Evolutionary conservation across 1,140 invertebrate species (phyloP).

Genomic region (Drosophila gunungcola): DNA sequence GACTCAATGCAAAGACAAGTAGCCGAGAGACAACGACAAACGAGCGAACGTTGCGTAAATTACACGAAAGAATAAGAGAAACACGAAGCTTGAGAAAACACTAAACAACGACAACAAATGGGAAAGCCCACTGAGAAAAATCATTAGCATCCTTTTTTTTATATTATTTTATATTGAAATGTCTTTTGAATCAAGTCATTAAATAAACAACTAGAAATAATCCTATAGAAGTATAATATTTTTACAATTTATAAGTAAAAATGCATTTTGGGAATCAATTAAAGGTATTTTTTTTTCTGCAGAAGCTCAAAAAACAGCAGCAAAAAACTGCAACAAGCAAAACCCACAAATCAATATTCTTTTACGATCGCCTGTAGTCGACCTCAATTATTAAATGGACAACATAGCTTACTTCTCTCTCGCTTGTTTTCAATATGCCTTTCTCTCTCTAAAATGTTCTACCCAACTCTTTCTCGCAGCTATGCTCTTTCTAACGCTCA

Average conservation of each 20-base stretch:
- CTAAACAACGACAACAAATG: conserved; percentile 47
- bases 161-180: too few species aligned
- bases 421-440: background rate
- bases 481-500: conserved; percentile 34
- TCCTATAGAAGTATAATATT: too few species aligned
- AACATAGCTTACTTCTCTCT: conserved; percentile 13
- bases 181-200: too few species aligned
- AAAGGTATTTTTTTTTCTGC: background rate
- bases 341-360: conserved; percentile 48
- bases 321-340: conserved; percentile 3
- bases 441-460: background rate
- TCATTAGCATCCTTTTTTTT: too few species aligned
- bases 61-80: conserved; percentile 60
- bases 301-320: background rate
- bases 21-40: conserved; percentile 72
- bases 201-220: too few species aligned
- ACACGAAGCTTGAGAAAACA: conserved; percentile 35
- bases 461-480: conserved; percentile 10
- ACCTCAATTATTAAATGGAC: conserved; percentile 59
- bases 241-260: too few species aligned
- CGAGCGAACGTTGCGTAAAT: conserved; percentile 77
- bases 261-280: too few species aligned
- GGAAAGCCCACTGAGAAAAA: conserved; percentile 8
- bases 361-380: conserved; percentile 45
- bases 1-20: conserved; percentile 66